Base-by-base conservation (phyloP, 2,797 vertebrate genomes). In the Phrynocephalus vlangalii region DNA sequence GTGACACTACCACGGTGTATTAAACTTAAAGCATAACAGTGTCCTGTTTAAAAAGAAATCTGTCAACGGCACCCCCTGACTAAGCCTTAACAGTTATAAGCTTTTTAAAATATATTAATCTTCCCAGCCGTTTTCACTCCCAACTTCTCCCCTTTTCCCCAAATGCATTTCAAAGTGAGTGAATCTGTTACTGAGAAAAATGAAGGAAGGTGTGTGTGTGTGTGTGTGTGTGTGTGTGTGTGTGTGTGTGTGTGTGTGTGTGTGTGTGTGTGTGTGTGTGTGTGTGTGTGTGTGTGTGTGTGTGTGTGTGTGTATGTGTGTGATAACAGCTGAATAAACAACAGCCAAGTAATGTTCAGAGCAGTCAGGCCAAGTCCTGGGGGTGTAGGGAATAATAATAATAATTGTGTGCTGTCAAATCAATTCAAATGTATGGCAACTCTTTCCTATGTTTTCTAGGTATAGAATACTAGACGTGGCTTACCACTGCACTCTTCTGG, bases 1-100 rank as follows among this genome's bases (percentile, higher is more conserved):
- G 91, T 91, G 95, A 96, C 95, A 94, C 93, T 87, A 94, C 95
- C 96, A 93, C 91, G 92, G 94, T 84, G 87, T 92, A 94, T 93
- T 91, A 94, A 91, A 92, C 92, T 44, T 91, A 76, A 96, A 95
- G 92, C 91, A 77, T 56, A 33, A 71, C 94, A 94, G 94, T 60
- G 76, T 94, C 91, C 83, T 28, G 50, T 95, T 95, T 90, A 94
- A 94, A 88, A 92, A 91, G 86, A 82, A 90, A 91, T 83, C 91
- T 89, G 94, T 95, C 87, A 86, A 94, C 83, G 88, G 91, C 91
- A 44, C 5, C 60, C 79, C 91, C 88, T 79, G 81, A 86, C 90
- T 24, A 73, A 73, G 87, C 87, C 94, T 88, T 90, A 90, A n/a
- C n/a, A 93, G 91, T 33, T 87, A 93, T 91, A 92, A 94, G 78